Conservation (phyloP, 1,140 invertebrate genomes). For the Drosophila melanica region DNA sequence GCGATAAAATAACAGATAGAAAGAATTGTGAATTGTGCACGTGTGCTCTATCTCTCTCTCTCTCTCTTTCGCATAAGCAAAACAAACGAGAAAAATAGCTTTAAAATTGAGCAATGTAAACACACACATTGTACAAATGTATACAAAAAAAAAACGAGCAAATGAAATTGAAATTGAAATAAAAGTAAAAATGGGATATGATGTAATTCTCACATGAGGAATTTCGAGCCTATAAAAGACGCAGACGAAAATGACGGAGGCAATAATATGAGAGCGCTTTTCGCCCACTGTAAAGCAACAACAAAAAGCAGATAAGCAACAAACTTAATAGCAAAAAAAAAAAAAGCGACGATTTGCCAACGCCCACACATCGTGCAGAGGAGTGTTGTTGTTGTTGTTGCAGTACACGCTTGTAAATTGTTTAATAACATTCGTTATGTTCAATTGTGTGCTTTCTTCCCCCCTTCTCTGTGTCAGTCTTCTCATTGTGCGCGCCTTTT, state of each 20-base stretch:
- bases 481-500: slow-evolving; percentile 5
- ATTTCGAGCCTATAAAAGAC: slow-evolving; percentile 31
- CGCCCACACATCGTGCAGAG: slow-evolving; percentile 9
- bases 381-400: not conserved
- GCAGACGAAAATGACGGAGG: not conserved
- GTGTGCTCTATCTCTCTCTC: not conserved
- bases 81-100: not conserved
- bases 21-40: not conserved
- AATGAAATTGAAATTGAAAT: slow-evolving; percentile 42
- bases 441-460: slow-evolving; percentile 12
- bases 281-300: slow-evolving; percentile 12
- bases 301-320: slow-evolving; percentile 4
- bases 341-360: slow-evolving; percentile 16
- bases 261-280: slow-evolving; percentile 5
- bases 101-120: slow-evolving; percentile 31
- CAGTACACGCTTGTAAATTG: slow-evolving; percentile 26
- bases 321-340: slow-evolving; percentile 7
- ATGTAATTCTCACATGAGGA: slow-evolving; percentile 44
- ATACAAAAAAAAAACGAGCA: slow-evolving; percentile 9
- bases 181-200: slow-evolving; percentile 48
- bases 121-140: slow-evolving; percentile 9
- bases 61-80: not conserved
- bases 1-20: slow-evolving; percentile 14
- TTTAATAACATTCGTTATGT: slow-evolving; percentile 27
- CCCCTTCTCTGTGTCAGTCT: not conserved